A percentile compares a stretch with the other conserved stretches of the same genome.
These are phyloP conservation scores for Euschistus heros DNA, from an alignment of 1,140 invertebrate genomes.

Conservation along the genomic window DNA sequence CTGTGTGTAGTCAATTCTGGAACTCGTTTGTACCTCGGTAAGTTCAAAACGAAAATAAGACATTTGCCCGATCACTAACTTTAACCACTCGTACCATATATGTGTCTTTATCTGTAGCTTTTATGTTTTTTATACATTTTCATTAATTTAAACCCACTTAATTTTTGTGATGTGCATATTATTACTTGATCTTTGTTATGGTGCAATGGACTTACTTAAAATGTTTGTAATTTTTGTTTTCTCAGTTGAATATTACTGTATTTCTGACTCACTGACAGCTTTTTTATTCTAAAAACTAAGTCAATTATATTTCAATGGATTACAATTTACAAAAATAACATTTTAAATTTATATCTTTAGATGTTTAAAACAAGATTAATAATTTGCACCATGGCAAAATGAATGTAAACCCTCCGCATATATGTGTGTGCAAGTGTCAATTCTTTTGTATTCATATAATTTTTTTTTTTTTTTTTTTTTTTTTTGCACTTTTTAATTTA, in stretches of 20 bases:
- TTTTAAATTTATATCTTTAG: not conserved
- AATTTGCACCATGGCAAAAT: slow-evolving; percentile 12
- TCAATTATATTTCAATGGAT: no score
- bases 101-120: slow-evolving; percentile 25
- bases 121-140: slow-evolving; percentile 21
- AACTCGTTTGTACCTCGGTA: slow-evolving; percentile 94
- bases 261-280: no score
- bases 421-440: slow-evolving; percentile 29
- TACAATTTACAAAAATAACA: no score
- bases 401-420: slow-evolving; percentile 17
- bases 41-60: slow-evolving; percentile 45
- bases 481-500: slow-evolving; percentile 35
- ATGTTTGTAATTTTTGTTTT: no score
- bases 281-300: no score
- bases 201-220: not conserved
- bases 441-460: slow-evolving; percentile 25
- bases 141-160: slow-evolving; percentile 18
- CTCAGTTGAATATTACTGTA: no score
- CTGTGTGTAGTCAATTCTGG: slow-evolving; percentile 83
- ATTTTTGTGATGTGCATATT: slow-evolving; percentile 20
- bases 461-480: slow-evolving; percentile 26
- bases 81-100: slow-evolving; percentile 22
- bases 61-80: slow-evolving; percentile 25
- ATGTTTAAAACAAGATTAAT: not conserved
- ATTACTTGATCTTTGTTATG: slow-evolving; percentile 15